These are phyloP conservation scores for Rhopalosiphum padi DNA, from an alignment of 1,140 invertebrate species.

Conservation along the genomic window DNA sequence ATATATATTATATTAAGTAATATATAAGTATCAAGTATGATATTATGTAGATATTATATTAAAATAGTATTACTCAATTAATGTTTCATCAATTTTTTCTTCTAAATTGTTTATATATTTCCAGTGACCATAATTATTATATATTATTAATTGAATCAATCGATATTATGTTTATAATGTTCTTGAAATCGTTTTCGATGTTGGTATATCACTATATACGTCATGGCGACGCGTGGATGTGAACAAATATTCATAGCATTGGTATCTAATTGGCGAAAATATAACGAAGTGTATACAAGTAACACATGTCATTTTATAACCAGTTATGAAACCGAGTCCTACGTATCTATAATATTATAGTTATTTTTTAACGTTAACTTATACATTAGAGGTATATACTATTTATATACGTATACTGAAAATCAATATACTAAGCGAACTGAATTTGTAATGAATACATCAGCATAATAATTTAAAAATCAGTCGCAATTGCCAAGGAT, in stretches of 20 bases:
- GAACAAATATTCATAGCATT: constrained; percentile 5
- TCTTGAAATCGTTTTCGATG: neutral
- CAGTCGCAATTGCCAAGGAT: neutral
- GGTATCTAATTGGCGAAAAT: neutral
- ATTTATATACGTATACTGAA: neutral
- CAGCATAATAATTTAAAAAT: constrained; percentile 22
- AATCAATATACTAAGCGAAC: neutral
- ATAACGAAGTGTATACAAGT: neutral
- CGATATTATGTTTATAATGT: neutral
- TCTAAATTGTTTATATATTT: neutral
- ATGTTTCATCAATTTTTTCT: neutral
- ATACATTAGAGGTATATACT: neutral
- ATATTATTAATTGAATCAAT: neutral
- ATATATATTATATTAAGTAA: no score
- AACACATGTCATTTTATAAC: neutral
- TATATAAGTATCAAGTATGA: no score
- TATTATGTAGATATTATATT: no score
- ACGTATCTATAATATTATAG: neutral
- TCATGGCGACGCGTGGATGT: neutral
- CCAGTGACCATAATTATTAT: neutral
- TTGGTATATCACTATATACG: neutral
- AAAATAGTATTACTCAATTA: neutral
- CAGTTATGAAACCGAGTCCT: constrained; percentile 10
- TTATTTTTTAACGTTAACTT: constrained; percentile 5
- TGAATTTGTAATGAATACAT: constrained; percentile 1